Evolutionary conservation across 2,888 invertebrate species (phyloP).

Genomic region (Lottia scabra): DNA sequence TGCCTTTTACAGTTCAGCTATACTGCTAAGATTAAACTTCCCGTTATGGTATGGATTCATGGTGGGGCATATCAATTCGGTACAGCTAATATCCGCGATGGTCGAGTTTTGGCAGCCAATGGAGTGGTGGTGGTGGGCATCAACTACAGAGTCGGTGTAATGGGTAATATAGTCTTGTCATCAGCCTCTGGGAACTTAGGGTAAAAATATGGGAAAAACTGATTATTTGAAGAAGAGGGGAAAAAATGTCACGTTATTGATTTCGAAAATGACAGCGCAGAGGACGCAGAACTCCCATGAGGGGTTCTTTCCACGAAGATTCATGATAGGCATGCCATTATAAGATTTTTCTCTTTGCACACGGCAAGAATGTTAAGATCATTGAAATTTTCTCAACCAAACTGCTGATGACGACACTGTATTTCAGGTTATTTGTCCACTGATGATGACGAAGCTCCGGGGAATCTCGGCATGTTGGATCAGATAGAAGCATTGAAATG

Average conservation of each 20-base stretch:
- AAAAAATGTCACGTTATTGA: too few species aligned
- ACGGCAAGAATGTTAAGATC: too few species aligned
- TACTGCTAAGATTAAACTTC: background rate
- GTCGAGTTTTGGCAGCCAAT: conserved; percentile 39
- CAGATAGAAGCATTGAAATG: conserved; percentile 92
- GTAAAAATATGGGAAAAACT: too few species aligned
- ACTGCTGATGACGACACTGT: conserved; percentile 52
- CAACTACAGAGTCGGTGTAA: conserved; percentile 45
- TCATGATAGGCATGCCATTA: too few species aligned
- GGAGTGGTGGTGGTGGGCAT: conserved; percentile 49
- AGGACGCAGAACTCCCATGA: too few species aligned
- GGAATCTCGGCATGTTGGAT: conserved; percentile 93
- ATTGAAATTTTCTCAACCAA: too few species aligned
- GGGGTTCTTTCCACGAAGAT: too few species aligned
- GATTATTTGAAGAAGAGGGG: too few species aligned
- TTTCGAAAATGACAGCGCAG: too few species aligned
- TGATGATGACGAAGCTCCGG: conserved; percentile 81
- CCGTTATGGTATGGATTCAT: conserved; percentile 53
- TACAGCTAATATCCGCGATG: conserved; percentile 44
- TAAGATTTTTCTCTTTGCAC: too few species aligned
- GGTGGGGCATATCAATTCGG: conserved; percentile 47
- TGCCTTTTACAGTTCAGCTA: too few species aligned
- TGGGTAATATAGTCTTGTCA: conserved; percentile 32
- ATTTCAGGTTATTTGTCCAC: conserved; percentile 83
- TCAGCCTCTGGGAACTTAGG: too few species aligned